Evolutionary conservation across 1,140 invertebrate species (phyloP), one percentile per base, ranked within the genome.

Genomic region (Heliconius eleuchia): DNA sequence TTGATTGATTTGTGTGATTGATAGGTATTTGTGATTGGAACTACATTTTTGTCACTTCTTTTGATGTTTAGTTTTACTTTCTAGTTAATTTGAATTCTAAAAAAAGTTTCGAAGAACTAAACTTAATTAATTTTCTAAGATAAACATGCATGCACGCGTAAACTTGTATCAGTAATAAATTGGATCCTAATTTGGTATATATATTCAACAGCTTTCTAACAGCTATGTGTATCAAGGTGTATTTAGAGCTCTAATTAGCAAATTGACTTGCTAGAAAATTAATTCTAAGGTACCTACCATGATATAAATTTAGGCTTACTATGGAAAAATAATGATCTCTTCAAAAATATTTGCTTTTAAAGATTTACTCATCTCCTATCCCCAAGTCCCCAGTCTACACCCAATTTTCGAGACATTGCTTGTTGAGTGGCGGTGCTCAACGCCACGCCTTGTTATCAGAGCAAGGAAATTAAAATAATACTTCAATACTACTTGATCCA

Each of bases 81-180:
- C 73, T 79, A 79, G 73, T 71, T 74, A 79, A 78, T 78, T 60
- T 46, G 37, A 57, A 37, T 74, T 27, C 27, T 66, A 8, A 57
- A 57, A 57, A 66, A 66, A 30, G n/a, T 1, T 66, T 11, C n/a
- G n/a, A 23, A 23, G 19, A 23, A 11, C n/a, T 60, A 60, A 23
- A n/a, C n/a, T 60, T 60, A 23, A 27, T n/a, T 27, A 60, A 11
- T 60, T 60, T 60, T 27, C 55, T 23, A 27, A 52, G 27, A 23
- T 30, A 66, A 4, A 23, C 4, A 13, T 66, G 13, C 11, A 27
- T 30, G 3, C 11, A 66, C 13, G 7, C 2, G 9, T 66, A 30
- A 66, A 66, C 60, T 11, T 23, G 60, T 16, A 66, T 66, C 3
- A 30, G 23, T 13, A 4, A 66, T 27, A 66, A 66, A 66, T 27